Evolutionary conservation across 2,888 invertebrate genomes (phyloP).

Genomic region (Temnothorax rugatulus): DNA sequence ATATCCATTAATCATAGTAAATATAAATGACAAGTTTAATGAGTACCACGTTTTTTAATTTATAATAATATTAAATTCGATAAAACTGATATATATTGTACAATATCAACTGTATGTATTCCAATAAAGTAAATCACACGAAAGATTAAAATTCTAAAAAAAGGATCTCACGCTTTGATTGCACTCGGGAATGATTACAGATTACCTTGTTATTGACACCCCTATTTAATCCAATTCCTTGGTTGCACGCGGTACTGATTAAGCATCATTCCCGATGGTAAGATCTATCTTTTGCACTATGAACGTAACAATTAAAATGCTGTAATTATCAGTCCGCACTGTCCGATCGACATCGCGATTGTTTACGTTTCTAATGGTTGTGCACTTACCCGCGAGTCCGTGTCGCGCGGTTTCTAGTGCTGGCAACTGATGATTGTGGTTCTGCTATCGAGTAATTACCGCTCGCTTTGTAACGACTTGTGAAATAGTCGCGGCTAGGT

Average conservation of each 20-base stretch:
- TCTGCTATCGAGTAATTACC: constrained; percentile 49
- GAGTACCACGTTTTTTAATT: background rate
- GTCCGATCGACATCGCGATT: constrained; percentile 47
- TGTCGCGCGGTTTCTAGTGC: background rate
- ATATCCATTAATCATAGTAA: constrained; percentile 22
- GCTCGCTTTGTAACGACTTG: constrained; percentile 23
- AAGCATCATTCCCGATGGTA: background rate
- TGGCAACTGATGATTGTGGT: background rate
- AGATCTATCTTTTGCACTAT: constrained; percentile 14
- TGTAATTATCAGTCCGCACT: constrained; percentile 14
- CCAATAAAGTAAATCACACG: background rate
- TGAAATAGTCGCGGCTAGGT: constrained; percentile 32
- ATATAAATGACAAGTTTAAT: background rate
- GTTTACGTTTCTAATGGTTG: constrained; percentile 45
- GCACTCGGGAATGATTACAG: background rate
- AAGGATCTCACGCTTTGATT: background rate
- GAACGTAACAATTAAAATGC: constrained; percentile 52
- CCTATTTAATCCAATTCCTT: constrained; percentile 4
- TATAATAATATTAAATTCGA: background rate
- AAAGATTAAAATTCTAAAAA: background rate
- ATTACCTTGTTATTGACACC: background rate
- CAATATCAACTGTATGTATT: background rate
- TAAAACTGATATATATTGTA: background rate
- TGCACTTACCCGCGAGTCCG: background rate
- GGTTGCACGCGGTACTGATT: background rate